Evolutionary conservation across 2,113 vertebrate genomes (phyloP).

Genomic region (Mohoua ochrocephala): DNA sequence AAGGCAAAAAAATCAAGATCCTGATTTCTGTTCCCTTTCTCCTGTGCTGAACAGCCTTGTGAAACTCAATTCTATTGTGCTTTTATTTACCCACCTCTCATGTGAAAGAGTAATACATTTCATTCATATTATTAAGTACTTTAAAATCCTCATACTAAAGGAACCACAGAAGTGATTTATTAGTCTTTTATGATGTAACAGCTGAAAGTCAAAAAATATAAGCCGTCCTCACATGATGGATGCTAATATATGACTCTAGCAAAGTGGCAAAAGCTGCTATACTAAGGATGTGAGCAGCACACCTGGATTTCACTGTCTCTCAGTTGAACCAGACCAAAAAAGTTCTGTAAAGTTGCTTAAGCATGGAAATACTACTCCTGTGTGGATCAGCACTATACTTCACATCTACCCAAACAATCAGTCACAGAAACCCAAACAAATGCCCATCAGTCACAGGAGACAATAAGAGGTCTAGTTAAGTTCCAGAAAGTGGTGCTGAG

Average conservation of each 20-base stretch:
- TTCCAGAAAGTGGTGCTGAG: not conserved
- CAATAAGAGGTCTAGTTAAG: not conserved
- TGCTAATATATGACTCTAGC: not conserved
- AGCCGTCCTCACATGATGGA: not conserved
- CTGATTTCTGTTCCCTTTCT: not conserved
- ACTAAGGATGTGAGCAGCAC: not conserved
- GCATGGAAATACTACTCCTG: accelerated
- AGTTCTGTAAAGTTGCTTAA: not conserved
- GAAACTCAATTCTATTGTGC: not conserved
- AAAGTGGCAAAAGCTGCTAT: not conserved
- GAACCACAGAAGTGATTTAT: not conserved
- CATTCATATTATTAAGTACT: not conserved
- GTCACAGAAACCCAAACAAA: too few species aligned
- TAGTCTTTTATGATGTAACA: not conserved
- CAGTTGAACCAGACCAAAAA: not conserved
- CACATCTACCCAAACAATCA: not conserved
- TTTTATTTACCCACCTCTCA: not conserved
- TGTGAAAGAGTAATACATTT: not conserved
- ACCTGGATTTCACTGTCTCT: not conserved
- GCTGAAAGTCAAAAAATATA: not conserved
- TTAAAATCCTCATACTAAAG: not conserved
- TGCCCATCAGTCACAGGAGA: not conserved
- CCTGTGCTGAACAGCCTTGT: accelerated
- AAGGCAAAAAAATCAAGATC: not conserved
- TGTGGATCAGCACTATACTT: not conserved